Evolutionary conservation across 2,888 invertebrate species (phyloP).

Genomic region (Malacosoma neustria): DNA sequence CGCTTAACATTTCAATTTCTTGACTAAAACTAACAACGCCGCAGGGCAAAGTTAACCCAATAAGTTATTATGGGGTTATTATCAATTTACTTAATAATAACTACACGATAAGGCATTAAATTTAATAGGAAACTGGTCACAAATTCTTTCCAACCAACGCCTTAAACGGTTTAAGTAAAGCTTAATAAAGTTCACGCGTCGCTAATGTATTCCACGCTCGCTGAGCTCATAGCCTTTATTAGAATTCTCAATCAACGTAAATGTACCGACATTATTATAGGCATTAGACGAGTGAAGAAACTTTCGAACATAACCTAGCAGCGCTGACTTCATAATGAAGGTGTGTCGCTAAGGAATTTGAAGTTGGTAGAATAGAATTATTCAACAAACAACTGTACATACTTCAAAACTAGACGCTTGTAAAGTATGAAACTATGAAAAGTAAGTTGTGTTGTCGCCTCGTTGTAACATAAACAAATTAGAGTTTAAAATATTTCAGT

Average conservation of each 20-base stretch:
- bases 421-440: too few species aligned
- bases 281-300: conserved; percentile 34
- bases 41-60: background rate
- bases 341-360: conserved; percentile 55
- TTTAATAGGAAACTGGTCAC: conserved; percentile 37
- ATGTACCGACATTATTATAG: conserved; percentile 43
- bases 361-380: conserved; percentile 8
- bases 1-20: background rate
- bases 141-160: conserved; percentile 29
- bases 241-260: conserved; percentile 57
- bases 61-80: too few species aligned
- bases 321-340: conserved; percentile 60
- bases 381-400: too few species aligned
- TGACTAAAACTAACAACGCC: background rate
- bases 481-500: too few species aligned
- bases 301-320: conserved; percentile 37
- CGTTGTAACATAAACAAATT: too few species aligned
- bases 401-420: too few species aligned
- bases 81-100: conserved; percentile 25
- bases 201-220: conserved; percentile 68
- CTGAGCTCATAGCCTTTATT: conserved; percentile 68
- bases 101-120: conserved; percentile 26
- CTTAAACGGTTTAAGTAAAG: conserved; percentile 33
- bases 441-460: too few species aligned
- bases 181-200: conserved; percentile 60